Base-by-base conservation (phyloP, 2,888 invertebrate genomes). In the Zygaena filipendulae region DNA sequence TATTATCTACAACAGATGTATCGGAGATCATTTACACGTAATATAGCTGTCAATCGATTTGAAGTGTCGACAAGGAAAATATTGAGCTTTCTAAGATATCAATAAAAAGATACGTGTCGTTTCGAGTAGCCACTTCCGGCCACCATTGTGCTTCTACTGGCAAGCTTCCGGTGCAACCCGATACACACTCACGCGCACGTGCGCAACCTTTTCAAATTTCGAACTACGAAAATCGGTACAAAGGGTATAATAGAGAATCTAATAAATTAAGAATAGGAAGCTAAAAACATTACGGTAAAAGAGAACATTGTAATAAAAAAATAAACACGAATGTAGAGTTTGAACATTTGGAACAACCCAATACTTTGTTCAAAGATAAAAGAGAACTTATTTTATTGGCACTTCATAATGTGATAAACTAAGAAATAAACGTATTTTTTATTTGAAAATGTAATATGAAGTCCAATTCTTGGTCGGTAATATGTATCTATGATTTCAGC, bases 181-280 rank as follows among this genome's bases (percentile, higher is more conserved):
- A 79, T 75, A 74, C 67, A 59, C 66, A 74, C 79, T 77, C 77
- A 64, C 64, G 79, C 79, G 77, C 79, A 79, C 79, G 79, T 77
- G 79, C 79, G 77, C 64, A 54, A 62, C 66, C 74, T 72, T 75
- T 71, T 70, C 67, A 67, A 68, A 70, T 58, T 59, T 62, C 49
- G 45, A 62, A 59, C 59, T 57, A 60, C 53, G 52, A 60, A 67
- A 63, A 56, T 59, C 59, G 45, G 54, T 60, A 63, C 56, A 64
- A 59, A 62, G 59, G 54, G 51, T 45, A 38, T 36, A 45, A 43
- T 27, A 36, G 42, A 30, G 39, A 42, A 42, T 34, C 32, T 36
- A 46, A 44, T 42, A 30, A 40, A 39, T 28, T 40, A 29, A 28
- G n/a, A n/a, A n/a, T n/a, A n/a, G n/a, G n/a, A n/a, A n/a, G n/a